Percentiles rank a stretch among this genome's conserved stretches.
Evolutionary conservation across 2,113 vertebrate species (phyloP).

Genomic region (Chamaetylas fuelleborni): DNA sequence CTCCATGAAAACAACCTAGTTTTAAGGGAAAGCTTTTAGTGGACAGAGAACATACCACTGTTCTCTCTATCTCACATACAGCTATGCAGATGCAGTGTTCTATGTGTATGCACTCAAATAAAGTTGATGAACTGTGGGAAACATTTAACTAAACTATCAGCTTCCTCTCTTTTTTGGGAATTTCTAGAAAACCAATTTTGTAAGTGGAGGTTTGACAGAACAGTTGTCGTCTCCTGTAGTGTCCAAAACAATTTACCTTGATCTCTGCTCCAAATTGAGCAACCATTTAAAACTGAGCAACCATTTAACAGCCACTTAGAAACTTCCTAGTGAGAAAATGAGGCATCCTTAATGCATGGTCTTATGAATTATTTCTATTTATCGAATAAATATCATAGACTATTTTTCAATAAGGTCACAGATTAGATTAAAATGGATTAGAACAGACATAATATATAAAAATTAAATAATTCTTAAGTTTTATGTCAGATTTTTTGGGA

Average conservation of each 20-base stretch:
- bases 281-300: background rate
- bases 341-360: background rate
- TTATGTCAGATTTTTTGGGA: background rate
- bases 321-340: background rate
- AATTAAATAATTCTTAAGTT: background rate
- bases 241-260: background rate
- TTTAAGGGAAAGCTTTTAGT: background rate
- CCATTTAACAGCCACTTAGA: background rate
- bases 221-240: background rate
- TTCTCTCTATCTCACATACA: background rate
- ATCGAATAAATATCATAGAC: background rate
- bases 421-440: background rate
- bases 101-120: background rate
- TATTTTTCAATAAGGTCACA: background rate
- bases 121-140: background rate
- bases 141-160: background rate
- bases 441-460: background rate
- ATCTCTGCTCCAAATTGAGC: background rate
- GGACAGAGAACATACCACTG: background rate
- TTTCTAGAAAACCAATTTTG: background rate
- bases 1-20: background rate
- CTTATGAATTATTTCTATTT: background rate
- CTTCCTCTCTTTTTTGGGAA: background rate
- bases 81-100: background rate
- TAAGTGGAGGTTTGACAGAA: background rate